Evolutionary conservation across 2,113 vertebrate genomes (phyloP).

Genomic region (Heterotilapia buettikoferi): DNA sequence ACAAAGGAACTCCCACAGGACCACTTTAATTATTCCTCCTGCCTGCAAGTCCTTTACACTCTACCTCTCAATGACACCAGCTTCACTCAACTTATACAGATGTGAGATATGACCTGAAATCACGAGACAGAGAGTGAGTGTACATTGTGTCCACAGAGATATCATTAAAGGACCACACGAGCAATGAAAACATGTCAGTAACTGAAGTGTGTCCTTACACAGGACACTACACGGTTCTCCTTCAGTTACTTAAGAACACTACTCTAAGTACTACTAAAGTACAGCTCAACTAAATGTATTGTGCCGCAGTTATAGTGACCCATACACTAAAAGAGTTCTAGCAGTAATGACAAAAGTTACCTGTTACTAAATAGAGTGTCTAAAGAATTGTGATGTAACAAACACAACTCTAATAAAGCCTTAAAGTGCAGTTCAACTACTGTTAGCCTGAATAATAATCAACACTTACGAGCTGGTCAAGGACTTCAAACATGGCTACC

Average conservation of each 20-base stretch:
- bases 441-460: background rate
- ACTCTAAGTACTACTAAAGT: background rate
- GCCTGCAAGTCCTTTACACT: background rate
- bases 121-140: background rate
- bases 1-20: background rate
- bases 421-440: background rate
- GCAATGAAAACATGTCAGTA: background rate
- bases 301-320: background rate
- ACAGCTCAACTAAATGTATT: background rate
- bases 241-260: background rate
- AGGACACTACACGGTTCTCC: background rate
- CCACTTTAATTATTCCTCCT: background rate
- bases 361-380: background rate
- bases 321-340: background rate
- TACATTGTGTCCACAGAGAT: background rate
- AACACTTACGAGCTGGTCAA: background rate
- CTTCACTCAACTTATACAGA: background rate
- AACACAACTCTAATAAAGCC: background rate
- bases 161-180: background rate
- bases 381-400: background rate
- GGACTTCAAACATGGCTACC: constrained; percentile 37
- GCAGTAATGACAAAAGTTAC: fast-evolving
- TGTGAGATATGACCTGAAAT: background rate
- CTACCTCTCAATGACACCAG: background rate
- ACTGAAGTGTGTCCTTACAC: background rate